Evolutionary conservation across 2,888 invertebrate genomes (phyloP), one percentile per base, ranked within the genome.

Genomic region (Ophion slaviceki): DNA sequence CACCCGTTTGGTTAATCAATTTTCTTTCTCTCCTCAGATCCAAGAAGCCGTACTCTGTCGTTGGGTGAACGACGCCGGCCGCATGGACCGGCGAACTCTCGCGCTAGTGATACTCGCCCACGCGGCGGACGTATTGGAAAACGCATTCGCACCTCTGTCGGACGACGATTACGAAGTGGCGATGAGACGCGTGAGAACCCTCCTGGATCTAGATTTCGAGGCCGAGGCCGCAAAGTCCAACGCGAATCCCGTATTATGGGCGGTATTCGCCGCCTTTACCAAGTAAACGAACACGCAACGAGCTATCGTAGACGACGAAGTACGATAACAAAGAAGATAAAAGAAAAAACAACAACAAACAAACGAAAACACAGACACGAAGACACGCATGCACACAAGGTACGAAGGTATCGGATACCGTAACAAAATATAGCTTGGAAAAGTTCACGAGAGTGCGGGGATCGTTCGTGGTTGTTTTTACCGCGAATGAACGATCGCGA

Each of bases 161-260:
- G 98, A 99, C 91, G 99, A 99, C 92, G 99, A 99, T 94, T 99
- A 99, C 94, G 99, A 99, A 95, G 95, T 99, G 90, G 99, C 99
- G 85, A 99, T 99, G 97, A 97, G 99, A 92, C 97, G 99, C 92
- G 99, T 99, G 74, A 96, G 99, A 89, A 98, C 98, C 91, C 96
- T 99, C 72, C 96, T 99, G 90, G 99, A 99, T 94, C 96, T 99
- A 90, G 99, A 99, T 95, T 98, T 98, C 94, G 99, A 99, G 94
- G 97, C 97, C 70, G 99, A 99, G 95, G 97, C 98, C 88, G 96
- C 97, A 95, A 98, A 99, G 94, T 96, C 97, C 70, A 97, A 97
- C 93, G 97, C 97, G 84, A 97, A 97, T 92, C 99, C 99, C 94
- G 97, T 99, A 90, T 97, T 99, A 95, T 99, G 99, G 99, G 99